Evolutionary conservation across 2,888 invertebrate genomes (phyloP), one percentile per base, ranked within the genome.

Genomic region (Philopedon plagiatum): DNA sequence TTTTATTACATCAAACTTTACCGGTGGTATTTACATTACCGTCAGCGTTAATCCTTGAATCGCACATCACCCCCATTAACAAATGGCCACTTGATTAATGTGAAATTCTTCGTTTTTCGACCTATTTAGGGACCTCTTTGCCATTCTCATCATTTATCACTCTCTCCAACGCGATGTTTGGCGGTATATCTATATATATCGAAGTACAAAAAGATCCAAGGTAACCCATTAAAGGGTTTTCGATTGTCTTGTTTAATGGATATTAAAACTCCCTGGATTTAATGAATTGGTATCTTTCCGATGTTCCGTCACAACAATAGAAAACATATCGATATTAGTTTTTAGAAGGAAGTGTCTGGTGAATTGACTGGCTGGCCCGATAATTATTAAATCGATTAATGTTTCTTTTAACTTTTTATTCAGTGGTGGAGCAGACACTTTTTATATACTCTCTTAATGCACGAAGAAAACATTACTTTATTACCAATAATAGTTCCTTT

Each of bases 131-230:
- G 21, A 23, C 41, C 41, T 23, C 41, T 44, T 60, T 60, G 60
- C 29, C 60, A 44, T 60, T 60, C 44, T 8, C 23, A 41, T 60
- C 60, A 60, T 60, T 60, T 60, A 60, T 60, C 60, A 60, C 44
- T 29, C 29, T 29, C 29, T 29, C n/a, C n/a, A 54, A 18, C 29
- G n/a, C 49, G 26, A 26, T 29, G 29, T 54, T 29, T 29, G 29
- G 51, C 29, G 29, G 51, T 51, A 29, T 29, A 29, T 29, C 51
- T 51, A 26, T 51, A 29, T 51, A 29, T 51, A 26, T 7, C 8
- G 29, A 51, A 51, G 26, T 51, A 51, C 51, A 51, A 51, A 51
- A 51, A 51, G 51, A 51, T 29, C 29, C 13, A 26, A 51, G 51
- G 29, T 51, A 51, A 29, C n/a, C 46, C 13, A 51, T 29, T 26